Base-by-base conservation (phyloP, 2,797 vertebrate species). In the Acrossocheilus wenchowensis region DNA sequence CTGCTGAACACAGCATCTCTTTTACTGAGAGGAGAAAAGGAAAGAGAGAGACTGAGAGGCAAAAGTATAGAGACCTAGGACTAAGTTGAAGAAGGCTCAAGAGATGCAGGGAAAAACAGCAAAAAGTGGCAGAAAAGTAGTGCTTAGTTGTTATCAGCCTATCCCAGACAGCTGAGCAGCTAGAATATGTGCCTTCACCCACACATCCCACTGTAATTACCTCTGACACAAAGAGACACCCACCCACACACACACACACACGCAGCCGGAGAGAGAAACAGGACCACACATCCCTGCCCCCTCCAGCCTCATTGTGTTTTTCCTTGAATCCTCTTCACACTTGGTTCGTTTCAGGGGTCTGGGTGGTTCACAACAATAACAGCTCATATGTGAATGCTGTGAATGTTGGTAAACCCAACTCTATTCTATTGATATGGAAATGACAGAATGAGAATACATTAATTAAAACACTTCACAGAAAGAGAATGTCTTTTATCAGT, bases 131-230 rank as follows among this genome's bases (percentile, higher is more conserved):
- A 72, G 54, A 85, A 90, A 89, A 86, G 82, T 48, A 83, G 84
- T 88, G 89, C 87, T 85, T 81, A 68, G 39, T 52, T 86, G 87
- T 94, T 93, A 94, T 93, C 92, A 87, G 83, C 69, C 90, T 62
- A 72, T 85, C 36, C 82, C 91, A 92, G 90, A 90, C 90, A 92
- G 86, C 91, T 90, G 87, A 93, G 88, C 75, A 50, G 80, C 81
- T 85, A 79, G 88, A 89, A 93, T 77, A 84, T 79, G 50, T 82
- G 17, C 57, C 64, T 36, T 66, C 71, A 87, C 85, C 86, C 83
- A 81, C 87, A 92, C 90, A 90, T 80, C 86, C 54, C 85, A 88
- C 86, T 52, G 79, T 90, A 89, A 92, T 93, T 91, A 90, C 88
- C 89, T 88, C 87, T 86, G 88, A 89, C 86, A 77, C 66, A 82